phyloP scores from a whole-genome alignment of 2,888 invertebrate genomes.

The Drymonia ruficornis region DNA sequence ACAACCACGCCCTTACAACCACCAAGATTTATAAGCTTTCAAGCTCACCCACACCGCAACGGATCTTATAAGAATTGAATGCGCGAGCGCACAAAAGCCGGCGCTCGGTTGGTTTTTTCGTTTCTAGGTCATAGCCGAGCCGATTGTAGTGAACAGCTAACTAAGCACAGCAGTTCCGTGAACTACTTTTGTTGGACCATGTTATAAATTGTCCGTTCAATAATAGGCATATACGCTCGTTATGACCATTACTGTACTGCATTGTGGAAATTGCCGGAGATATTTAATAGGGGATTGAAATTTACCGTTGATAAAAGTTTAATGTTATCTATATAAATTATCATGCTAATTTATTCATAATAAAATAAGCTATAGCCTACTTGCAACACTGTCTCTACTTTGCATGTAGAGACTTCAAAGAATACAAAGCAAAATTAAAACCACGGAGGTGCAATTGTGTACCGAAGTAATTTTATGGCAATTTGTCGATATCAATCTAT shows the following conservation, averaged over 20 bases:
- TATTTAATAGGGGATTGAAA: neutral
- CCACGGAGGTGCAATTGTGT: no score
- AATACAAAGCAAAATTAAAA: no score
- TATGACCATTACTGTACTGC: slow-evolving; percentile 1
- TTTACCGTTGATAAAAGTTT: no score
- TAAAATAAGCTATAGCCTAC: neutral
- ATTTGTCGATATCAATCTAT: no score
- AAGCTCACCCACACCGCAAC: slow-evolving; percentile 58
- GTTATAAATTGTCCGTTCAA: slow-evolving; percentile 33
- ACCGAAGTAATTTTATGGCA: no score
- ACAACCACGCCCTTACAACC: slow-evolving; percentile 41
- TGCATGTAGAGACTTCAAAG: no score
- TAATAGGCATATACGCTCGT: neutral
- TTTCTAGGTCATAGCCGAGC: slow-evolving; percentile 69
- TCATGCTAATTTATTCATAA: no score
- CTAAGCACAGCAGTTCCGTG: slow-evolving; percentile 63
- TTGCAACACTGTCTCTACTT: neutral
- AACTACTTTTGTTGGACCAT: slow-evolving; percentile 56
- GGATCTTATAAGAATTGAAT: slow-evolving; percentile 44
- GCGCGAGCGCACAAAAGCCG: slow-evolving; percentile 50
- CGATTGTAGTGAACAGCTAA: slow-evolving; percentile 44
- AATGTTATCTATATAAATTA: no score
- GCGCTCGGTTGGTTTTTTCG: slow-evolving; percentile 63
- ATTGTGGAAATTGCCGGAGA: neutral
- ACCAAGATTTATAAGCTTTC: slow-evolving; percentile 74